phyloP scores from a whole-genome alignment of 2,113 vertebrate species.

The Piprites chloris region DNA sequence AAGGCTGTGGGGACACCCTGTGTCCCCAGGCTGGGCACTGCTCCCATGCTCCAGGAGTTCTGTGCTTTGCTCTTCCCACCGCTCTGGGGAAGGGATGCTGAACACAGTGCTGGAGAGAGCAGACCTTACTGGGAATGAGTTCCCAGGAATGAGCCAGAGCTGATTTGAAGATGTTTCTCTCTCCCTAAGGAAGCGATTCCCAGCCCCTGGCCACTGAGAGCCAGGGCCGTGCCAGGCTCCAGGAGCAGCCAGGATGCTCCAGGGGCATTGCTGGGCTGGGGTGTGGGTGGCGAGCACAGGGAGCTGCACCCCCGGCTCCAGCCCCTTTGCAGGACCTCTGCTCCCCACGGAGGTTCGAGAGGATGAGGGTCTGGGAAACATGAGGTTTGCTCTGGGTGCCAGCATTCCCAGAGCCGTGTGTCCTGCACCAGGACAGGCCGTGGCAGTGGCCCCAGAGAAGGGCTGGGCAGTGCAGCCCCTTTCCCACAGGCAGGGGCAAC shows the following conservation, averaged over 20 bases:
- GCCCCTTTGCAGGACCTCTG: not conserved
- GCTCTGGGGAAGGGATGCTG: not conserved
- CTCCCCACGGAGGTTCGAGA: not conserved
- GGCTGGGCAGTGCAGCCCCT: not conserved
- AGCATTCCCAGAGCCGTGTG: not conserved
- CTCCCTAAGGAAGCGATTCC: not conserved
- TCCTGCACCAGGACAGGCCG: not conserved
- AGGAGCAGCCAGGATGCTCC: not conserved
- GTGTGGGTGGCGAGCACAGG: not conserved
- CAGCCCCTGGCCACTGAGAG: not conserved
- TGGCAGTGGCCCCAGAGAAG: not conserved
- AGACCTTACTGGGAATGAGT: not conserved
- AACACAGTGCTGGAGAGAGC: not conserved
- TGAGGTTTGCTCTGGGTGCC: not conserved
- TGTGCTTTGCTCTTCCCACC: not conserved
- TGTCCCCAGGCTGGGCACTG: not conserved
- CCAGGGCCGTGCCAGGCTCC: not conserved
- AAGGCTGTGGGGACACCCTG: not conserved
- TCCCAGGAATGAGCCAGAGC: not conserved
- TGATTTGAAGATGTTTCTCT: not conserved
- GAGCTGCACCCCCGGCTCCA: not conserved
- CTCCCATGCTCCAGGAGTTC: rapidly evolving
- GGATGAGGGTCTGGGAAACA: rapidly evolving
- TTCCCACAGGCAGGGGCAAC: not conserved
- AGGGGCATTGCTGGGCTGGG: not conserved